Evolutionary conservation across 2,113 vertebrate species (phyloP), one percentile per base, ranked within the genome.

Genomic region (Accipiter virgatus): DNA sequence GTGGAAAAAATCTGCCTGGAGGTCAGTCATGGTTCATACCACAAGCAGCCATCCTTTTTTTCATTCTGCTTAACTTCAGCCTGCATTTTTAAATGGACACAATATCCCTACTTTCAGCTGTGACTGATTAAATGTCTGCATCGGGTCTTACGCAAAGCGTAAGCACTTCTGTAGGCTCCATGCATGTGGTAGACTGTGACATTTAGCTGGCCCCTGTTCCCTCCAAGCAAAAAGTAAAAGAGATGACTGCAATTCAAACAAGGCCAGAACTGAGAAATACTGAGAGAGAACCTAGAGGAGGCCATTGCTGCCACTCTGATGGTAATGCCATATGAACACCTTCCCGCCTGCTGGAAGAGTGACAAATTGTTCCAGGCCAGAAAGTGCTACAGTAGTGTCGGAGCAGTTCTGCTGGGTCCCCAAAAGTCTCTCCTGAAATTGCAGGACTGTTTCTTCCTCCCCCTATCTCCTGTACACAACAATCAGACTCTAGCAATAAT

Each of bases 1-100:
- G 56, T 96, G 91, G 88, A 97, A 97, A 92, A 95, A 67, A 52
- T 86, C 89, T 89, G 80, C 75, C 77, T 42, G 45, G 77, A 86
- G 68, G 90, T 92, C 88, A 92, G 50, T 40, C 3, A 1, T 71
- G 86, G 88, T 88, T 95, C 75, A 86, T 66, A 66, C 55, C 73
- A 78, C 42, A 78, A 48, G 42, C 88, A 88, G 38, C 59, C 63
- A 83, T 88, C 55, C 43, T 73, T 86, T 48, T 81, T 73, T 81
- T 70, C 36, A 36, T 8, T 47, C 62, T 34, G 42, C 36, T 63
- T 58, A 27, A 38, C 42, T 80, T 53, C 74, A 85, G 36, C 11
- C 58, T 72, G 56, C 25, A 5, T 82, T 79, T 86, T 45, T 1
- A 78, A 61, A 32, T 34, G 22, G 36, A 6, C 26, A 16, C 27